A percentile compares a stretch with the other conserved stretches of the same genome.
Evolutionary conservation across 2,888 invertebrate species (phyloP).

Genomic region (Dolichopus griseipennis): DNA sequence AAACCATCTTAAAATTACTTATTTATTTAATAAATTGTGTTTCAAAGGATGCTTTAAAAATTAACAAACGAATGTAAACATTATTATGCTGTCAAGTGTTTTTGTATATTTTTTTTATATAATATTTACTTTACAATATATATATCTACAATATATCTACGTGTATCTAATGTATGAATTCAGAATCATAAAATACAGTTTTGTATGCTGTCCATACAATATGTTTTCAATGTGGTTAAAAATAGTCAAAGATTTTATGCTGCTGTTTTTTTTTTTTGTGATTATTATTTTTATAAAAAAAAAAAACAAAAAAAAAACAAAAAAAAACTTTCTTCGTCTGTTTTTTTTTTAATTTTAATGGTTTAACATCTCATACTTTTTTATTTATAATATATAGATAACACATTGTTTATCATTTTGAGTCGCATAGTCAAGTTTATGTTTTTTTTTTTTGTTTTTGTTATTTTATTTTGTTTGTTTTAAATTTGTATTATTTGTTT

Average conservation of each 20-base stretch:
- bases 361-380: not conserved
- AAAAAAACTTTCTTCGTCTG: not conserved
- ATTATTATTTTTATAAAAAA: not conserved
- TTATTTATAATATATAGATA: not conserved
- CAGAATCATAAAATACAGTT: not conserved
- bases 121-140: no score
- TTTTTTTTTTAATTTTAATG: not conserved
- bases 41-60: no score
- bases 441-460: no score
- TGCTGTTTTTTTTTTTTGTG: not conserved
- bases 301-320: no score
- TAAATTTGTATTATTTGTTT: no score
- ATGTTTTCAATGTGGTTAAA: conserved; percentile 3
- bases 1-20: no score
- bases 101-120: no score
- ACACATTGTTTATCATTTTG: not conserved
- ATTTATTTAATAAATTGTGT: no score
- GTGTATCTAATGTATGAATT: not conserved
- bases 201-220: not conserved
- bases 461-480: no score
- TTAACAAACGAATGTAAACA: no score
- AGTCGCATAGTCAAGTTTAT: not conserved
- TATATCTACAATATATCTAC: no score
- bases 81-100: no score
- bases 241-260: not conserved